Evolutionary conservation across 2,888 invertebrate genomes (phyloP).

Genomic region (Drosophila gaucha): DNA sequence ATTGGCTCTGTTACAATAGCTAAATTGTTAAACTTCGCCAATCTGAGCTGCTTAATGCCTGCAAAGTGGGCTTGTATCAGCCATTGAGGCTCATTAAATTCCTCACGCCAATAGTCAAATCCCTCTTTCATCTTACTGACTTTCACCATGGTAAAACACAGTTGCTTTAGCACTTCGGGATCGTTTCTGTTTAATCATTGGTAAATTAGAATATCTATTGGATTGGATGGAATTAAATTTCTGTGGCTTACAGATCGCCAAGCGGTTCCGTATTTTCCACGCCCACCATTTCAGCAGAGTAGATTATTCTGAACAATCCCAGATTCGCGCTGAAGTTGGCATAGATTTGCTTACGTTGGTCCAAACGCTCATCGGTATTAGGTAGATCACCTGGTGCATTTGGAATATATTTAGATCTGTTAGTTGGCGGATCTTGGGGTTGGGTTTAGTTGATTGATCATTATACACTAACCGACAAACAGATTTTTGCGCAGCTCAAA

Average conservation of each 20-base stretch:
- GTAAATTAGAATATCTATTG: not conserved
- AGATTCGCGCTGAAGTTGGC: slow-evolving; percentile 15
- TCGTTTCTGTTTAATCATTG: not conserved
- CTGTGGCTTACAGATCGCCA: slow-evolving; percentile 26
- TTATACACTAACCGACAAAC: slow-evolving; percentile 16
- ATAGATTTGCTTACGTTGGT: slow-evolving; percentile 20
- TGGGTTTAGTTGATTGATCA: too few relatives aligned
- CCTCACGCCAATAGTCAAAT: not conserved
- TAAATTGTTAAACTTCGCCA: not conserved
- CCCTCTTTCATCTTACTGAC: not conserved
- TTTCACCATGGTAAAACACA: slow-evolving; percentile 12
- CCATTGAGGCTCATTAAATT: not conserved
- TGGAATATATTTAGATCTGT: not conserved
- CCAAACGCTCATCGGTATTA: not conserved
- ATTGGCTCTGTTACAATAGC: not conserved
- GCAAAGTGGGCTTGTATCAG: slow-evolving; percentile 7
- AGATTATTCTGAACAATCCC: slow-evolving; percentile 17
- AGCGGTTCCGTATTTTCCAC: slow-evolving; percentile 21
- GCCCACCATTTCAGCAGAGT: slow-evolving; percentile 21
- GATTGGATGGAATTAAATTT: not conserved
- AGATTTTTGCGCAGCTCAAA: slow-evolving; percentile 17
- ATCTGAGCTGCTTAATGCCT: not conserved
- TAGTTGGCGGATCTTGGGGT: not conserved
- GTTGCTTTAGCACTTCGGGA: slow-evolving; percentile 8
- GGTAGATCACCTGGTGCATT: slow-evolving; percentile 11